Percentiles rank a stretch among this genome's conserved stretches.
These are phyloP conservation scores for Ligdia adustata DNA, from an alignment of 2,888 invertebrate species.

Conservation along the genomic window DNA sequence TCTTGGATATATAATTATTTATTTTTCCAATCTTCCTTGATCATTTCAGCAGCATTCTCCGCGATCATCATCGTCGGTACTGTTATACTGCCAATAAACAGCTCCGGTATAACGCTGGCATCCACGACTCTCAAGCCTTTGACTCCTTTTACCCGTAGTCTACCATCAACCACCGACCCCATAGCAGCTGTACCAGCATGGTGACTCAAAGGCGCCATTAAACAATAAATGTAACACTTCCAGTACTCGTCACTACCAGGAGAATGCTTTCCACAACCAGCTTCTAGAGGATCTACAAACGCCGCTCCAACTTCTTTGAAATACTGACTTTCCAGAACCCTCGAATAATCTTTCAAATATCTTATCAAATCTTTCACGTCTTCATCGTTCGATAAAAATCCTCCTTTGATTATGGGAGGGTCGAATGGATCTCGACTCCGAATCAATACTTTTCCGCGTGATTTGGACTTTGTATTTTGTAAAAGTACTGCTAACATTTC, in stretches of 20 bases:
- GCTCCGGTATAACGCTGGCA: slow-evolving; percentile 89
- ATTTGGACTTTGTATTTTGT: not conserved
- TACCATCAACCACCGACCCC: not conserved
- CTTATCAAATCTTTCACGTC: slow-evolving; percentile 69
- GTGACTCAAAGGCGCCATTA: not conserved
- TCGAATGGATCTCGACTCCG: slow-evolving; percentile 76
- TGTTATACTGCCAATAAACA: slow-evolving; percentile 87
- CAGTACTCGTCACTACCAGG: not conserved
- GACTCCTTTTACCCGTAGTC: slow-evolving; percentile 63
- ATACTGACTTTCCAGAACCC: slow-evolving; percentile 58
- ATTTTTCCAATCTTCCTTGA: slow-evolving; percentile 9
- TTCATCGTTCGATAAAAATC: slow-evolving; percentile 76
- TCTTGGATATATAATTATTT: no score
- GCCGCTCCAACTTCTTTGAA: slow-evolving; percentile 55
- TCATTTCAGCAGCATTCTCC: slow-evolving; percentile 73
- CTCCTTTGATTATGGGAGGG: slow-evolving; percentile 81
- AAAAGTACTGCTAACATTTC: not conserved
- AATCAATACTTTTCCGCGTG: slow-evolving; percentile 66
- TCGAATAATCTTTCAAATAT: slow-evolving; percentile 49
- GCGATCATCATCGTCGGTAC: slow-evolving; percentile 90
- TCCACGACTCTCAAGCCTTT: slow-evolving; percentile 86
- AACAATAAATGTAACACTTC: not conserved
- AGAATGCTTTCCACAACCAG: slow-evolving; percentile 25
- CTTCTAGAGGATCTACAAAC: slow-evolving; percentile 37
- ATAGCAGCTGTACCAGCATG: not conserved